Evolutionary conservation across 2,888 invertebrate species (phyloP), one percentile per base, ranked within the genome.

Genomic region (Pollenia amentaria): DNA sequence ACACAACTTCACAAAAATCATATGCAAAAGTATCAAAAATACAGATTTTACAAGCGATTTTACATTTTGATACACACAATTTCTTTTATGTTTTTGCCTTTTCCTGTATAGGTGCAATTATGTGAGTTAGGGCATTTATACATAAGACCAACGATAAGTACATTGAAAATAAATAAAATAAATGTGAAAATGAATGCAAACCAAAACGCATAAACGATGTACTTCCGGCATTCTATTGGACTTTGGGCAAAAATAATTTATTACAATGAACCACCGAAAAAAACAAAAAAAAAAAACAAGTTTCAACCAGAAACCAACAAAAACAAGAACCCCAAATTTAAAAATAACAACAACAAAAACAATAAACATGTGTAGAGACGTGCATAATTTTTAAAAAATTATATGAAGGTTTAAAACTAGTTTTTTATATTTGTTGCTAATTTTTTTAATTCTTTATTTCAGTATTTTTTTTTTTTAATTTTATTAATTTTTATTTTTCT

Each of bases 321-420:
- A 60, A 64, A 51, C 69, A 51, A 80, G 62, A 53, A 62, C 67
- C 44, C 70, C 48, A 64, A 76, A 80, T 72, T 64, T 44, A 53
- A 75, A 38, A 46, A 46, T 18, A 73, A 48, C 55, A 83, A 42
- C 9, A 81, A 57, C 11, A 62, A 16, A 18, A 82, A 60, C 11
- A 62, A 55, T 44, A 16, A 65, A 46, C 55, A 48, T 10, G 4
- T 64, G 57, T 72, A 38, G 46, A 77, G 40, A 84, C 73, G 77
- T 90, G 91, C 90, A 91, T 91, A 91, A 91, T 92, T 92, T 91
- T 92, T 89, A 91, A 91, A 91, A 90, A 72, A 90, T 89, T 89
- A 89, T 89, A 89, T 90, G 89, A 91, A 91, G 91, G 90, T 90
- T 90, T 88, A 51, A 76, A 79, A 81, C 84, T 70, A 64, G 76